Conservation (phyloP, 2,888 invertebrate genomes). For the Gymnosoma rotundatum region DNA sequence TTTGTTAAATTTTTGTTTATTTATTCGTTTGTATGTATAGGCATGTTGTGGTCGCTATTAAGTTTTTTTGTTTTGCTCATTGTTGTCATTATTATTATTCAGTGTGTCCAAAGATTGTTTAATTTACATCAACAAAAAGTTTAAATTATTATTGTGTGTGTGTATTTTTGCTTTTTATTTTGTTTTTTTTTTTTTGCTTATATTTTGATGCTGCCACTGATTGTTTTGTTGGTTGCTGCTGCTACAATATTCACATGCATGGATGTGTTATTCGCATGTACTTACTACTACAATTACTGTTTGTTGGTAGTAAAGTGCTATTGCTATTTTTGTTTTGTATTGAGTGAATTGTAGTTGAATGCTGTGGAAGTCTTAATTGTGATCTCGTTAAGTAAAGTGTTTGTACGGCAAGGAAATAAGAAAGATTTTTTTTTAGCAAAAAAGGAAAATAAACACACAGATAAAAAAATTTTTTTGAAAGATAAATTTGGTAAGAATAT, state of each 20-base stretch:
- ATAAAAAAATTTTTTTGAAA: constrained; percentile 23
- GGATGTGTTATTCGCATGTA: background rate
- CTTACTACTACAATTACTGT: constrained; percentile 43
- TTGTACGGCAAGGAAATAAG: constrained; percentile 36
- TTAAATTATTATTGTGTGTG: constrained; percentile 42
- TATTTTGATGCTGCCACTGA: constrained; percentile 58
- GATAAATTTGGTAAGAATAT: constrained; percentile 42
- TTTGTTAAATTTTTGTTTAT: constrained; percentile 42
- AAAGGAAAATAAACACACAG: constrained; percentile 1
- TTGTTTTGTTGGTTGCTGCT: constrained; percentile 47
- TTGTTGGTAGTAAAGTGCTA: constrained; percentile 67
- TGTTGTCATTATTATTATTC: constrained; percentile 36
- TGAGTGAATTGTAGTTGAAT: constrained; percentile 54
- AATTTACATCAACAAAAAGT: constrained; percentile 61
- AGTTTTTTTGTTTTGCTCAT: constrained; percentile 23
- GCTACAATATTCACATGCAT: constrained; percentile 19
- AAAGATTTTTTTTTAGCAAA: background rate
- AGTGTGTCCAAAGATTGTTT: constrained; percentile 64
- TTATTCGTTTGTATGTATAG: constrained; percentile 46
- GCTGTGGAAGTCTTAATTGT: constrained; percentile 67
- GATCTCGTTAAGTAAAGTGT: constrained; percentile 67
- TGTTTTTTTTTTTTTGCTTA: constrained; percentile 11
- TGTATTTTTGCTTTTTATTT: background rate
- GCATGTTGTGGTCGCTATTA: constrained; percentile 47
- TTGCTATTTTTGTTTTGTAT: constrained; percentile 62